Base-by-base conservation (phyloP, 2,888 invertebrate species). In the Griposia aprilina region DNA sequence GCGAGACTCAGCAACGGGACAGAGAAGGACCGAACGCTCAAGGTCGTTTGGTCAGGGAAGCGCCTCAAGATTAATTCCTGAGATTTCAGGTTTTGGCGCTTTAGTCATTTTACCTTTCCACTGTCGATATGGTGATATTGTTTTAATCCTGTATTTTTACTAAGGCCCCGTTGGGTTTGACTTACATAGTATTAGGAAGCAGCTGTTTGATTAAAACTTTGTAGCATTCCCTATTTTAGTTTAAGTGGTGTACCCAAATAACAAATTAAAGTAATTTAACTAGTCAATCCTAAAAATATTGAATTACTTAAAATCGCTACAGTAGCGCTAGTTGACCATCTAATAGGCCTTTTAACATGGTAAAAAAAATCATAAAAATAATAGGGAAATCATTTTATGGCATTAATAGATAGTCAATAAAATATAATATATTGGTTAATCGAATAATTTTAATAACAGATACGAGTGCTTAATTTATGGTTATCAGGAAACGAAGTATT, bases 341-440 rank as follows among this genome's bases (percentile, higher is more conserved):
- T 30, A 59, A 20, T 41, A 50, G 62, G n/a, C 30, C 0, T n/a
- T 26, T 79, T 23, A 45, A 50, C 8, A 57, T 41, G n/a, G n/a
- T 23, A 41, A 55, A 48, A 48, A 36, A 17, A 23, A 52, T 10
- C 36, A 48, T 74, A 74, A 55, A 36, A 36, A 36, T 36, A 2
- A 2, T n/a, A 57, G 30, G 11, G 3, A 59, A 30, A 83, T 65
- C 77, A 65, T 50, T 26, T 41, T 50, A 65, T 65, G 41, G 17
- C 78, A 57, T 65, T 79, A 65, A 52, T 77, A 41, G 30, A n/a
- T 36, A 41, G 30, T 13, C 65, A 52, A 77, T 83, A 66, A 36
- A 45, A 30, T 66, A 7, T 65, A 17, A 59, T 83, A 52, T 77
- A 65, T 77, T 77, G 59, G 41, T 11, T 52, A 30, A 45, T 59